phyloP scores from a whole-genome alignment of 2,113 vertebrate genomes.

The Sciurus niger region DNA sequence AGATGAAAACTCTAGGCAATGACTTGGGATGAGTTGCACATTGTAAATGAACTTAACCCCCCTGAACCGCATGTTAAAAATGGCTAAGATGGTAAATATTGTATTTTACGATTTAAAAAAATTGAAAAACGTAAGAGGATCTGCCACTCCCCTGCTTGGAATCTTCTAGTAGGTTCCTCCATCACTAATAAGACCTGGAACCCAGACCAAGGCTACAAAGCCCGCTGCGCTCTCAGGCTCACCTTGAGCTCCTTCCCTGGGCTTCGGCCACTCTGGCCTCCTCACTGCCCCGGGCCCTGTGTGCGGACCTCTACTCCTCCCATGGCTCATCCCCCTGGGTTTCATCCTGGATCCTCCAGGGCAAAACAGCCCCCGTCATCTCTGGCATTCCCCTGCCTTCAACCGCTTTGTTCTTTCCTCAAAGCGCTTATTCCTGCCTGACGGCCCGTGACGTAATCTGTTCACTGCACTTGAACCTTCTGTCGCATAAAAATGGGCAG shows the following conservation, averaged over 20 bases:
- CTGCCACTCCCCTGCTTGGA: not conserved
- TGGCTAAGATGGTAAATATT: not conserved
- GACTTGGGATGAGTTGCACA: not conserved
- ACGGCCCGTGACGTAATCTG: not conserved
- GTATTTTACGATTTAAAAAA: not conserved
- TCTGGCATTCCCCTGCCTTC: not conserved
- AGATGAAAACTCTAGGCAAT: not conserved
- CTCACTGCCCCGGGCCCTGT: rapidly evolving
- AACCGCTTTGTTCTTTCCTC: not conserved
- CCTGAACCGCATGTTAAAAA: not conserved
- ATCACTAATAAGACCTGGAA: not conserved
- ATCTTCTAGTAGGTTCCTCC: not conserved
- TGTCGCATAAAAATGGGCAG: not conserved
- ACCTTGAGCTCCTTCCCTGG: no score
- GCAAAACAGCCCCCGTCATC: not conserved
- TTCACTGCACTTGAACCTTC: not conserved
- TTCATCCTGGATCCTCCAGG: not conserved
- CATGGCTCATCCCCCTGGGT: not conserved
- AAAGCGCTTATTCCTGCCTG: not conserved
- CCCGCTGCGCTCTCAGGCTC: rapidly evolving
- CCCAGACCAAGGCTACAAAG: rapidly evolving
- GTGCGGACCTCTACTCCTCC: rapidly evolving
- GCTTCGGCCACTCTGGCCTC: not conserved
- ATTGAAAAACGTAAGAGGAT: not conserved
- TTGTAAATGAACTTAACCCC: not conserved